These are phyloP conservation scores for Pollenia angustigena DNA, from an alignment of 2,888 invertebrate species.

Conservation along the genomic window DNA sequence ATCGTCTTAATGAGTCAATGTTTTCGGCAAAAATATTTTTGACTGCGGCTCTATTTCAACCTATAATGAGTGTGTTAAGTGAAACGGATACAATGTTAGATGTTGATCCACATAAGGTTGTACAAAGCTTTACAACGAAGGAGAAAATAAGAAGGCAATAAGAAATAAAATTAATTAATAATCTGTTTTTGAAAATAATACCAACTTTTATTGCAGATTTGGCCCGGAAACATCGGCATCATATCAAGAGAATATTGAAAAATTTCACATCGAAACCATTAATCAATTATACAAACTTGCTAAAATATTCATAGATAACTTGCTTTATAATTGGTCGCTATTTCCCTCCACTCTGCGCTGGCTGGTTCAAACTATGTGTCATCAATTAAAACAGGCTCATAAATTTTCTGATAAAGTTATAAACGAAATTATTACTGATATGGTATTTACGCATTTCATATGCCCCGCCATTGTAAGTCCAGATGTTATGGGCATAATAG, in stretches of 20 bases:
- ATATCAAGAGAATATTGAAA: conserved; percentile 89
- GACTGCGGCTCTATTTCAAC: conserved; percentile 95
- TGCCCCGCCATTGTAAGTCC: conserved; percentile 99
- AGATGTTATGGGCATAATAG: conserved; percentile 96
- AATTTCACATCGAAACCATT: conserved; percentile 92
- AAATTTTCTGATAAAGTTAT: conserved; percentile 82
- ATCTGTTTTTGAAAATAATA: neutral
- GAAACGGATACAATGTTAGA: conserved; percentile 96
- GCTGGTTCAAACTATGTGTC: conserved; percentile 94
- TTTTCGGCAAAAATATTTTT: conserved; percentile 96
- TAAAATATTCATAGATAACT: conserved; percentile 91
- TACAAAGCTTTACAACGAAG: conserved; percentile 79
- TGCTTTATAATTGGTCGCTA: conserved; percentile 93
- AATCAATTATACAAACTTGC: conserved; percentile 91
- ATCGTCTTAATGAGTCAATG: conserved; percentile 94
- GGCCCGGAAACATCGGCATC: conserved; percentile 90
- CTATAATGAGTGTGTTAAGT: conserved; percentile 95
- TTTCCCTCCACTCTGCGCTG: conserved; percentile 96
- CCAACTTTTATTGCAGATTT: conserved; percentile 86
- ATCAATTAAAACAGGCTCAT: conserved; percentile 86
- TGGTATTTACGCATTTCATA: conserved; percentile 96
- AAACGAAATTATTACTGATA: conserved; percentile 92
- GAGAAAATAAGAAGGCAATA: conserved; percentile 86
- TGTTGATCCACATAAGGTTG: conserved; percentile 94
- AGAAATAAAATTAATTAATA: neutral